These are phyloP conservation scores for Coelopa frigida DNA, from an alignment of 1,140 invertebrate genomes.

Conservation along the genomic window DNA sequence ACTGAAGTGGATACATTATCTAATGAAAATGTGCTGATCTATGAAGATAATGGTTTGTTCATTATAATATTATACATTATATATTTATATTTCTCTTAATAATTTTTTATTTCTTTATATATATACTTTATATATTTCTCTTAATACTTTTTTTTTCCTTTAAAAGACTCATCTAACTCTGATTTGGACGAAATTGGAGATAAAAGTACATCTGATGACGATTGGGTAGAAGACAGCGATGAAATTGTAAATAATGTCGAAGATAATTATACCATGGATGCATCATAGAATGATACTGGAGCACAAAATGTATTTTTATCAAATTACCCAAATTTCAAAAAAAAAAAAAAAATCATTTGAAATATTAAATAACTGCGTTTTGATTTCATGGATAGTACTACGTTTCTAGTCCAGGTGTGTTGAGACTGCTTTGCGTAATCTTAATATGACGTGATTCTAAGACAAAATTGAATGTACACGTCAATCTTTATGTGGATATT, in stretches of 20 bases:
- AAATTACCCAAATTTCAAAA: too few relatives aligned
- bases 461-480: too few relatives aligned
- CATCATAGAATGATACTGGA: too few relatives aligned
- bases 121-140: neutral
- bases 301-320: too few relatives aligned
- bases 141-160: neutral
- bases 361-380: too few relatives aligned
- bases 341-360: too few relatives aligned
- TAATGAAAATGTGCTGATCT: slow-evolving; percentile 47
- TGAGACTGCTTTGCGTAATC: too few relatives aligned
- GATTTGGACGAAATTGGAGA: slow-evolving; percentile 21
- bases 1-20: slow-evolving; percentile 44
- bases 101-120: neutral
- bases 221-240: slow-evolving; percentile 33
- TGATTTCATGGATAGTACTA: too few relatives aligned
- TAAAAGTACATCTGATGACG: slow-evolving; percentile 31
- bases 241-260: slow-evolving; percentile 3
- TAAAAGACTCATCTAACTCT: slow-evolving; percentile 24
- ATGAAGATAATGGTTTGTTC: slow-evolving; percentile 52
- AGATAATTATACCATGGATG: too few relatives aligned
- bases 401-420: too few relatives aligned
- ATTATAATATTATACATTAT: slow-evolving; percentile 1
- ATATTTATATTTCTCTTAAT: neutral
- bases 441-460: too few relatives aligned
- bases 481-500: too few relatives aligned